Evolutionary conservation across 2,888 invertebrate genomes (phyloP), one percentile per base, ranked within the genome.

Genomic region (Hypselothyrea guttata): DNA sequence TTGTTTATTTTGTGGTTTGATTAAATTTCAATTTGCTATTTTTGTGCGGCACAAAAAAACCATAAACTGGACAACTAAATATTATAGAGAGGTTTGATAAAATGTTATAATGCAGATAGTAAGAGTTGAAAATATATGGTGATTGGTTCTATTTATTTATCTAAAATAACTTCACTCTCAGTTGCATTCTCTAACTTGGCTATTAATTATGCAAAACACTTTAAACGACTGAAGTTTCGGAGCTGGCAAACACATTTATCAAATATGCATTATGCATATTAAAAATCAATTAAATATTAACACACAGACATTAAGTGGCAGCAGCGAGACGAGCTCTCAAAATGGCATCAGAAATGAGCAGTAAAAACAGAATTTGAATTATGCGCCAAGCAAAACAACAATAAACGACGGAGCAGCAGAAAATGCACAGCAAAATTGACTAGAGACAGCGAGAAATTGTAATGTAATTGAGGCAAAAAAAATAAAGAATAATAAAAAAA

Each of bases 251-350:
- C 66, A 63, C 47, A 57, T 42, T 60, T 62, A 71, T 81, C 44
- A 84, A 81, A 84, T 65, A 82, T 85, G 67, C 65, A 85, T 79
- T 52, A 47, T 55, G 71, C 81, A 79, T 84, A 78, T 77, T 78
- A 64, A 75, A 78, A 78, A 84, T 74, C 83, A 79, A 85, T 85
- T 79, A 73, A 85, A 79, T 79, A 83, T 85, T 85, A 71, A 83
- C 57, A 63, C 74, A 59, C 45, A 66, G 30, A 45, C 9, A 34
- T 3, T 22, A 59, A 59, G 53, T 47, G 54, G 55, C 59, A 37
- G 41, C 40, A 28, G 15, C 52, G 42, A 52, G 52, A 28, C 55
- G 49, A 65, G 59, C 60, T 49, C 62, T 60, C 62, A 61, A 58
- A 70, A 57, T 44, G 15, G 33, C 60, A 54, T 11, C 18, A 40